These are phyloP conservation scores for Drosophila lacteicornis DNA, from an alignment of 1,140 invertebrate genomes.

Conservation along the genomic window DNA sequence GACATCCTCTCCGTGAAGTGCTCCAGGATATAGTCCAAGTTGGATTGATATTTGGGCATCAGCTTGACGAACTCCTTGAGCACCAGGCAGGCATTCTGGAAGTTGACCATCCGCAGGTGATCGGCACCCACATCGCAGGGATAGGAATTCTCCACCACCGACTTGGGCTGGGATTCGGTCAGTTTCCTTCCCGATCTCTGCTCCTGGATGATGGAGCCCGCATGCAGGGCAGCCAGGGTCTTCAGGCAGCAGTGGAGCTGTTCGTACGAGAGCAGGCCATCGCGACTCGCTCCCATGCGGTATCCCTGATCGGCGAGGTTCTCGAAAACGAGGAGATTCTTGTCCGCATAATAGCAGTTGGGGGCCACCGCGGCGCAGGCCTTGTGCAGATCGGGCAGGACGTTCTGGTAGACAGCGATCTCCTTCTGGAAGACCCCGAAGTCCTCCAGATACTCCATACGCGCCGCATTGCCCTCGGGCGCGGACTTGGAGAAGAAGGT, in stretches of 20 bases:
- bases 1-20: conserved; percentile 83
- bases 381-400: conserved; percentile 79
- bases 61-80: conserved; percentile 85
- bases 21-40: conserved; percentile 69
- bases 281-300: conserved; percentile 72
- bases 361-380: conserved; percentile 72
- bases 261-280: conserved; percentile 85
- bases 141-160: conserved; percentile 86
- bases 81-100: conserved; percentile 84
- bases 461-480: conserved; percentile 80
- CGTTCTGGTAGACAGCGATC: conserved; percentile 83
- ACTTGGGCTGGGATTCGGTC: conserved; percentile 84
- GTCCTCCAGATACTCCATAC: conserved; percentile 84
- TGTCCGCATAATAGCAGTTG: conserved; percentile 84
- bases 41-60: conserved; percentile 71
- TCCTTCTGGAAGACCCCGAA: conserved; percentile 86
- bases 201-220: conserved; percentile 86
- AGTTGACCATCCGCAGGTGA: conserved; percentile 79
- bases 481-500: conserved; percentile 86
- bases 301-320: conserved; percentile 84
- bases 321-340: conserved; percentile 85
- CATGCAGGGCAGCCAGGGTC: conserved; percentile 86
- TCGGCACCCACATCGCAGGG: conserved; percentile 70
- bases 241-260: conserved; percentile 86
- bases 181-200: conserved; percentile 81